phyloP scores from a whole-genome alignment of 2,113 vertebrate species.

The Hippoglossus stenolepis region DNA sequence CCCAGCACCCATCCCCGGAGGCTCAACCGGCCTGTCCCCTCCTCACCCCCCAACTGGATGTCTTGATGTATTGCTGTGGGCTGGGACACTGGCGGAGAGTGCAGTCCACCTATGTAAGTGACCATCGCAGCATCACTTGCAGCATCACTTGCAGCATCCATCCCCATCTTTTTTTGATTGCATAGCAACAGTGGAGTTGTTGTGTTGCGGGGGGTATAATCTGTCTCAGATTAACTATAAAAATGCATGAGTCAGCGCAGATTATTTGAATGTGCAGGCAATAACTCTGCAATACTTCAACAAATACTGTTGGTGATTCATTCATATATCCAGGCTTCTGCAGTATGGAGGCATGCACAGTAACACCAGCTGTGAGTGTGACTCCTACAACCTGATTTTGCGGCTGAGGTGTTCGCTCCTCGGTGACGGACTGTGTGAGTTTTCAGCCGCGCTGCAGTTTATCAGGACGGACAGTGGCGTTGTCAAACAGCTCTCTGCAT shows the following conservation, averaged over 20 bases:
- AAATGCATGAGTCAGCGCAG: neutral
- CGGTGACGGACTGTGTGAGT: neutral
- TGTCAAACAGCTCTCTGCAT: conserved; percentile 40
- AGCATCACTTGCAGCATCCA: conserved; percentile 28
- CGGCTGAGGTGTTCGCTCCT: conserved; percentile 15
- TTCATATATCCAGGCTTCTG: conserved; percentile 7
- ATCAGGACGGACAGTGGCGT: conserved; percentile 34
- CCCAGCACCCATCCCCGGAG: conserved; percentile 4
- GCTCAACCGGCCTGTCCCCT: conserved; percentile 64
- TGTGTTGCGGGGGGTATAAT: neutral
- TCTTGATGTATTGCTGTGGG: conserved; percentile 99
- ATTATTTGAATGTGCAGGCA: conserved; percentile 1
- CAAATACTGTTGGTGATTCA: neutral
- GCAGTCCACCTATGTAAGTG: conserved; percentile 98
- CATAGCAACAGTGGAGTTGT: conserved; percentile 62
- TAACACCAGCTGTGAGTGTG: conserved; percentile 10
- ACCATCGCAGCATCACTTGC: conserved; percentile 41
- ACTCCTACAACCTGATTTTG: conserved; percentile 30
- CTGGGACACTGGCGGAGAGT: conserved; percentile 95
- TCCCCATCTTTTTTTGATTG: conserved; percentile 26
- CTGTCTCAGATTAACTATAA: neutral
- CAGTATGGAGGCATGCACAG: neutral
- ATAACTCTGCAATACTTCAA: neutral
- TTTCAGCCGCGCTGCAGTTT: conserved; percentile 27
- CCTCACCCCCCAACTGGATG: conserved; percentile 76